Conservation (phyloP, 2,888 invertebrate species). For the Gastracanthus pulcherrimus region DNA sequence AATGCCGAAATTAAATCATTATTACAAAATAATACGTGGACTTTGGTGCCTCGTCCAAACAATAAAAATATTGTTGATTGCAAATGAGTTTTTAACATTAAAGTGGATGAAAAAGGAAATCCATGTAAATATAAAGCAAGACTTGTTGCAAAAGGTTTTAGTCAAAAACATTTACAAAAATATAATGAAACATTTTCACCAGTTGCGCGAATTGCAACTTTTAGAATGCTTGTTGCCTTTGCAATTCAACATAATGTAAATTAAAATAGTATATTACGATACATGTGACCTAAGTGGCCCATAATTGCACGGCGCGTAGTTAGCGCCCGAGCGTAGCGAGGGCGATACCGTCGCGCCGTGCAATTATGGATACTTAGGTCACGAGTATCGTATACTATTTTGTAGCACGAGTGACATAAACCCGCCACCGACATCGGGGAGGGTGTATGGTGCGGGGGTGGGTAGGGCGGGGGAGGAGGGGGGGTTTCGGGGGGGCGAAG, state of each 20-base stretch:
- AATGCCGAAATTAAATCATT: slow-evolving; percentile 19
- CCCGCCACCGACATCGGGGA: no score
- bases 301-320: no score
- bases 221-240: slow-evolving; percentile 40
- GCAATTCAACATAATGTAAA: slow-evolving; percentile 51
- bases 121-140: slow-evolving; percentile 55
- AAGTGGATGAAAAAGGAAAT: slow-evolving; percentile 52
- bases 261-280: slow-evolving; percentile 5
- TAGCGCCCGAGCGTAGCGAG: no score
- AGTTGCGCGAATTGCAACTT: slow-evolving; percentile 55
- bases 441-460: no score
- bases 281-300: no score
- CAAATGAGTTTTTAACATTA: no score
- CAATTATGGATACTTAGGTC: no score
- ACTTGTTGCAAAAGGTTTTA: slow-evolving; percentile 54
- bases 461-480: no score
- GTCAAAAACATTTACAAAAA: slow-evolving; percentile 52
- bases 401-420: no score
- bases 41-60: background rate
- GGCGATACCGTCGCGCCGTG: no score
- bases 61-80: slow-evolving; percentile 22
- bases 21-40: slow-evolving; percentile 39
- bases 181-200: slow-evolving; percentile 57
- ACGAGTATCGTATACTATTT: no score
- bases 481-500: no score